Conservation (phyloP, 2,113 vertebrate genomes). For the Mixornis gularis region DNA sequence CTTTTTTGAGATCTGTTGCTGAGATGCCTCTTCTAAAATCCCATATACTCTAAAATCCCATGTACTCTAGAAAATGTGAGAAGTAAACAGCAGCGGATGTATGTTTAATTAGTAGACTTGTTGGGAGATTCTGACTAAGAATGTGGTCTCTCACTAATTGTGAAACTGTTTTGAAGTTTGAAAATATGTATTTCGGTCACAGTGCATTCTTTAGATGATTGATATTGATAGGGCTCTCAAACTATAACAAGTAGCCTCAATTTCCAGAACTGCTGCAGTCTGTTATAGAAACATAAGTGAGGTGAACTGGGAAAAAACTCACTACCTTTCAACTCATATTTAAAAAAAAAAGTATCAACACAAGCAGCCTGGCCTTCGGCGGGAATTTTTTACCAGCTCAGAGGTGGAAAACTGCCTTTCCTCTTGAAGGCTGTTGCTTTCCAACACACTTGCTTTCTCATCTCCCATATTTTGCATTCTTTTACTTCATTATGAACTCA, state of each 20-base stretch:
- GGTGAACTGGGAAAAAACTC: not conserved
- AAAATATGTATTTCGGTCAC: not conserved
- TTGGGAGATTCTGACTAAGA: not conserved
- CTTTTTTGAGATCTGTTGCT: not conserved
- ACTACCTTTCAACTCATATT: not conserved
- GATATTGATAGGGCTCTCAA: not conserved
- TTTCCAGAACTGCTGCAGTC: not conserved
- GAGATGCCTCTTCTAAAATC: not conserved
- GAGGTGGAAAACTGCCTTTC: not conserved
- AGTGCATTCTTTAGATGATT: not conserved
- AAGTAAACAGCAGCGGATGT: not conserved
- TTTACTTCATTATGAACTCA: not conserved
- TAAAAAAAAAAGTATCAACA: not conserved
- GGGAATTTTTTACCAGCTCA: not conserved
- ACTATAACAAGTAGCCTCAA: not conserved
- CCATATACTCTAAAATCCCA: not conserved
- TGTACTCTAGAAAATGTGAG: not conserved
- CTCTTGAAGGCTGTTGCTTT: not conserved
- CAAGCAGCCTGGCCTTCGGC: not conserved
- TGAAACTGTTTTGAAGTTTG: constrained; percentile 14
- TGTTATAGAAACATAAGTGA: not conserved
- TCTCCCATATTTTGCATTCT: not conserved
- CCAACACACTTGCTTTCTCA: not conserved
- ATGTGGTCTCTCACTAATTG: not conserved
- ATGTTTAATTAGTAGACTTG: not conserved